Conservation (phyloP, 2,797 vertebrate species). For the Philypnodon macrostomus region DNA sequence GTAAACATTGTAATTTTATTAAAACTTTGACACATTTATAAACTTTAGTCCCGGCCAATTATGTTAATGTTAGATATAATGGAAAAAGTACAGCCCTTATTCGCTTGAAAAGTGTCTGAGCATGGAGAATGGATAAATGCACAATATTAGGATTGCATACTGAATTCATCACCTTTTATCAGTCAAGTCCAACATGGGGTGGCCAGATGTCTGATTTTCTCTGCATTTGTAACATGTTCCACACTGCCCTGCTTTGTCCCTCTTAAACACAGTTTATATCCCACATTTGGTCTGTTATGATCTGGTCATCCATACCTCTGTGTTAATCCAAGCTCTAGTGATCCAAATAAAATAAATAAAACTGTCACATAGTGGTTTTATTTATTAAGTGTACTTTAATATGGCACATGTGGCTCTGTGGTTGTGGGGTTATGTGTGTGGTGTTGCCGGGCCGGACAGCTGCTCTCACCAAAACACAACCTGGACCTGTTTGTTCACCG, state of each 20-base stretch:
- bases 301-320: too few relatives aligned
- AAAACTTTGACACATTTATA: neutral
- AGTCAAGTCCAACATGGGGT: too few relatives aligned
- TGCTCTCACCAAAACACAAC: conserved; percentile 62
- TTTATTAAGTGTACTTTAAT: conserved; percentile 32
- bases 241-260: too few relatives aligned
- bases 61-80: conserved; percentile 1
- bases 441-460: conserved; percentile 52
- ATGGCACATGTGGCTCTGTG: conserved; percentile 32
- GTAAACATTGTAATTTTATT: conserved; percentile 6
- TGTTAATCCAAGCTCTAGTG: too few relatives aligned
- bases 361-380: conserved; percentile 16
- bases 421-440: conserved; percentile 30
- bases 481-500: conserved; percentile 61
- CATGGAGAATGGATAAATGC: neutral
- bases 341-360: too few relatives aligned
- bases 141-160: too few relatives aligned
- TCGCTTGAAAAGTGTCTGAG: neutral
- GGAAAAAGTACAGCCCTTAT: neutral
- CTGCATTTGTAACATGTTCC: too few relatives aligned
- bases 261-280: too few relatives aligned
- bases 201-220: too few relatives aligned
- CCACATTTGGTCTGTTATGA: too few relatives aligned
- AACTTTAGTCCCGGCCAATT: conserved; percentile 1
- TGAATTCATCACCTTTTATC: too few relatives aligned